Evolutionary conservation across 2,888 invertebrate genomes (phyloP).

Genomic region (Nematopogon swammerdamellus): DNA sequence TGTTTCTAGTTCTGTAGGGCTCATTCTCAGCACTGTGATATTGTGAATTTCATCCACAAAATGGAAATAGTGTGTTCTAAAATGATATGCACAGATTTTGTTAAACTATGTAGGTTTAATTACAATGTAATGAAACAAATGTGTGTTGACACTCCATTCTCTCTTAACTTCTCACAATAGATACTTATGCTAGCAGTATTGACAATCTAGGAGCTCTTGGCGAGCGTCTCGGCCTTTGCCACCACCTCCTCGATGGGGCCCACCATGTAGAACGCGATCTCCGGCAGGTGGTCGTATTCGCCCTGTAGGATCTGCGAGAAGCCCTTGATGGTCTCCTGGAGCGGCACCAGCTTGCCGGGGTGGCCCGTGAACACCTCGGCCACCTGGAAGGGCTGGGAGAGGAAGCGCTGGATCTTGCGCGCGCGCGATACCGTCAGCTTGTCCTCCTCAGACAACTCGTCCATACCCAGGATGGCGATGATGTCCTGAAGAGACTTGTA

Average conservation of each 20-base stretch:
- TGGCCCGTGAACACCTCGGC: conserved; percentile 95
- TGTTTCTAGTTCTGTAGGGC: too few relatives aligned
- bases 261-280: conserved; percentile 95
- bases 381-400: conserved; percentile 91
- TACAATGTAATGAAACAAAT: not conserved
- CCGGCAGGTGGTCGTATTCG: conserved; percentile 88
- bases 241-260: conserved; percentile 89
- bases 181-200: not conserved
- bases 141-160: not conserved
- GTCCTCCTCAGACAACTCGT: conserved; percentile 93
- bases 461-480: conserved; percentile 93
- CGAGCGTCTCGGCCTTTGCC: conserved; percentile 77
- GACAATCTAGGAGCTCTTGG: conserved; percentile 35
- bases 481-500: conserved; percentile 79
- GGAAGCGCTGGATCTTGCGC: conserved; percentile 91
- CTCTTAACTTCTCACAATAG: not conserved
- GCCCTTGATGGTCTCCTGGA: conserved; percentile 84
- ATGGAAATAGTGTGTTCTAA: too few relatives aligned
- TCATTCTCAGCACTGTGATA: too few relatives aligned
- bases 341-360: conserved; percentile 84
- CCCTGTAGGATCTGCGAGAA: conserved; percentile 81
- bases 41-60: too few relatives aligned
- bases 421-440: conserved; percentile 92
- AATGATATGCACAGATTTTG: too few relatives aligned
- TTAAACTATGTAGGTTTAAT: not conserved